These are phyloP conservation scores for Micrastur ruficollis DNA, from an alignment of 2,797 vertebrate genomes.

Conservation along the genomic window DNA sequence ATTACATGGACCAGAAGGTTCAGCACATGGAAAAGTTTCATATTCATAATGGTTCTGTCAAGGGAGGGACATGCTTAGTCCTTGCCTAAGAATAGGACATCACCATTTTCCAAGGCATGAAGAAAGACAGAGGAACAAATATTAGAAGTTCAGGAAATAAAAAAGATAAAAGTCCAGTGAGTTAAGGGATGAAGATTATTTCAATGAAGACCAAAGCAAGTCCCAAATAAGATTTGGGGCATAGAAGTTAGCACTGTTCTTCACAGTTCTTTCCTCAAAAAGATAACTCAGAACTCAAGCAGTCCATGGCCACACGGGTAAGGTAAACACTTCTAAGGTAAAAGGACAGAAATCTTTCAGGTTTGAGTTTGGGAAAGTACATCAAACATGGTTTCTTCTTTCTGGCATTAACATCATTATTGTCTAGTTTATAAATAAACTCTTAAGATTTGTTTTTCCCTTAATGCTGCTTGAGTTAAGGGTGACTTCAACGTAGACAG, in stretches of 20 bases:
- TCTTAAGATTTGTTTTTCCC: not conserved
- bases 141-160: not conserved
- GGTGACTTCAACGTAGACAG: not conserved
- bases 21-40: not conserved
- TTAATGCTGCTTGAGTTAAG: not conserved
- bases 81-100: not conserved
- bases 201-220: not conserved
- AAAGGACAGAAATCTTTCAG: not conserved
- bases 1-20: not conserved
- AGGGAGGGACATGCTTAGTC: not conserved
- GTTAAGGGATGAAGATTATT: not conserved
- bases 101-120: not conserved
- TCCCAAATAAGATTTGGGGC: not conserved
- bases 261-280: not conserved
- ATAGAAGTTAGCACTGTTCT: not conserved
- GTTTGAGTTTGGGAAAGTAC: not conserved
- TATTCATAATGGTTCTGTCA: not conserved
- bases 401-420: not conserved
- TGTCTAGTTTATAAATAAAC: not conserved
- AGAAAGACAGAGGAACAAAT: not conserved
- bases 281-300: not conserved
- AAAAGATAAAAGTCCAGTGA: not conserved
- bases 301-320: not conserved
- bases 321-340: not conserved
- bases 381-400: not conserved